Base-by-base conservation (phyloP, 2,888 invertebrate species). In the Parapristionchus giblindavisi region DNA sequence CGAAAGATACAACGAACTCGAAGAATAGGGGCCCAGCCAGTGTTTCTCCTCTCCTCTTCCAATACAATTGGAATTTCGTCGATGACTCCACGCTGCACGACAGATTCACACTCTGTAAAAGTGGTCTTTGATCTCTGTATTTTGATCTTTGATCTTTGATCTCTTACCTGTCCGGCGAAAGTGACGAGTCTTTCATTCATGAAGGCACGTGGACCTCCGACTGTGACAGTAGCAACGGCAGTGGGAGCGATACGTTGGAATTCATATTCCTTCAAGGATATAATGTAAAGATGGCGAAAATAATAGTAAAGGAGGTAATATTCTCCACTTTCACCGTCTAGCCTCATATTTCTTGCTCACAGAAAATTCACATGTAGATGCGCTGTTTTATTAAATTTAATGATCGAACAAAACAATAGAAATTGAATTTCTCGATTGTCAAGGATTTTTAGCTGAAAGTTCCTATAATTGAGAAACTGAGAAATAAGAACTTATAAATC, bases 201-300 rank as follows among this genome's bases (percentile, higher is more conserved):
- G 77, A 82, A 86, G 8, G 85, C 87, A 40, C 86, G 77, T 32
- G 87, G 87, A 8, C 85, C 85, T 29, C 80, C 83, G 38, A 65
- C n/a, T n/a, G n/a, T n/a, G n/a, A 92, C 91, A 0, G 92, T 89
- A 80, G 91, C 91, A 40, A 93, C 91, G 21, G 92, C 92, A 0
- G 92, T 92, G 0, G 92, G 90, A 0, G 92, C 91, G 0, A 92
- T 90, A 81, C 93, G 89, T 77, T 91, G 90, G 54, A 93, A 89
- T 24, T 91, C 90, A 86, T 91, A 92, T n/a, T 91, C 82, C 76
- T 85, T n/a, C n/a, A n/a, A n/a, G n/a, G n/a, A n/a, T n/a, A n/a
- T n/a, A n/a, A n/a, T n/a, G n/a, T n/a, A n/a, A n/a, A n/a, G n/a
- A n/a, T n/a, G n/a, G n/a, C n/a, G n/a, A n/a, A n/a, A n/a, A n/a